Percentiles rank a stretch among this genome's conserved stretches.
Conservation (phyloP, 2,113 vertebrate species). For the Ailurus styani region DNA sequence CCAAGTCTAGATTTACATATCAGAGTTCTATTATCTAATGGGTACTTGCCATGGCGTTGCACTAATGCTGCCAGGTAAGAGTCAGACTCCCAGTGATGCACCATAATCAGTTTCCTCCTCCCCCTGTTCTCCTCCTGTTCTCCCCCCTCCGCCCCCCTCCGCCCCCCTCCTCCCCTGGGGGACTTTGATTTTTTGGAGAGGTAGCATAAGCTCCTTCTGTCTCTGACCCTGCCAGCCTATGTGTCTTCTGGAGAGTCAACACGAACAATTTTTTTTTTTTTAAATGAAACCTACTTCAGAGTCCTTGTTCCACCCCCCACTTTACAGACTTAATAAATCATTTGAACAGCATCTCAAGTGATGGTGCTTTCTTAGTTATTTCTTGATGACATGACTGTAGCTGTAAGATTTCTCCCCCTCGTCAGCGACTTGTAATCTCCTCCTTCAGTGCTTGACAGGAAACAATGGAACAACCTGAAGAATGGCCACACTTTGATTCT, state of each 20-base stretch:
- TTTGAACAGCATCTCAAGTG: background rate
- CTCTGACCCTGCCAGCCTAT: background rate
- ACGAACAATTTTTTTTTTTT: background rate
- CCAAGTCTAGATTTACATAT: background rate
- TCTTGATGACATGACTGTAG: background rate
- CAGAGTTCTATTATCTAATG: background rate
- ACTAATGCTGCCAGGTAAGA: background rate
- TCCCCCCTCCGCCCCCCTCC: too few species aligned
- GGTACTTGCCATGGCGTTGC: background rate
- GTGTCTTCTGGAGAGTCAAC: background rate
- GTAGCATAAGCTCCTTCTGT: background rate
- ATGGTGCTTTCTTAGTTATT: background rate
- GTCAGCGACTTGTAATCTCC: background rate
- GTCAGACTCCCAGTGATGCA: background rate
- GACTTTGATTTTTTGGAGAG: conserved; percentile 4
- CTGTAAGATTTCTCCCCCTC: conserved; percentile 6
- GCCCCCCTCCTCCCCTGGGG: fast-evolving
- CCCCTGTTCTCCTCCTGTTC: too few species aligned
- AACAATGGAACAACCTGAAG: background rate
- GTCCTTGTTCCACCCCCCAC: background rate
- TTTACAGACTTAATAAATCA: background rate
- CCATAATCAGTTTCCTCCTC: background rate
- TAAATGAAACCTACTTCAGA: background rate
- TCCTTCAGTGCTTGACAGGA: background rate
- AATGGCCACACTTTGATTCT: background rate